These are phyloP conservation scores for Calephelis nemesis DNA, from an alignment of 1,140 invertebrate species.

Conservation along the genomic window DNA sequence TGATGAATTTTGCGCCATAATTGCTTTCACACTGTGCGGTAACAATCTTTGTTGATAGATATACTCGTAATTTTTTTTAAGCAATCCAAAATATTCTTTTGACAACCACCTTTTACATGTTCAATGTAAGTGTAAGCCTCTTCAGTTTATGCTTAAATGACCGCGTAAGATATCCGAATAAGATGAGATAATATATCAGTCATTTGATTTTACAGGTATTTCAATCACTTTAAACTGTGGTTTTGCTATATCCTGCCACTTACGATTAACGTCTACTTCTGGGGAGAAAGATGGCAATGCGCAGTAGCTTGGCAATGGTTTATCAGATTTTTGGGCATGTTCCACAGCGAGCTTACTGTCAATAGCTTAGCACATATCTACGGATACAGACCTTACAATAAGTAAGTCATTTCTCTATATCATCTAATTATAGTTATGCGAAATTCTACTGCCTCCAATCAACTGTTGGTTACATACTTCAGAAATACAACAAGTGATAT, in stretches of 20 bases:
- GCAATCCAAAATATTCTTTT: not conserved
- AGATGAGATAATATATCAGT: too few species aligned
- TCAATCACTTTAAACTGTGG: conserved; percentile 84
- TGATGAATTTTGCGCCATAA: too few species aligned
- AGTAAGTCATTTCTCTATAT: conserved; percentile 38
- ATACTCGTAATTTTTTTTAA: too few species aligned
- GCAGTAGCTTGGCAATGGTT: conserved; percentile 71
- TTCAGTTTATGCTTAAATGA: too few species aligned
- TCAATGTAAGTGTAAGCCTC: not conserved
- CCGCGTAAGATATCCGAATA: too few species aligned
- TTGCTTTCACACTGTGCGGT: too few species aligned
- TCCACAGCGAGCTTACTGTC: conserved; percentile 68
- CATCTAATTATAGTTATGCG: not conserved
- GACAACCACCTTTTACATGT: not conserved
- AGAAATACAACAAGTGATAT: too few species aligned
- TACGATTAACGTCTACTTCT: conserved; percentile 85
- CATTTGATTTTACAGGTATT: conserved; percentile 80
- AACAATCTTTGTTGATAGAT: too few species aligned
- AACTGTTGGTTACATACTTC: not conserved
- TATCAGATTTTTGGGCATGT: conserved; percentile 59
- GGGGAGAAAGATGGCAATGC: conserved; percentile 84
- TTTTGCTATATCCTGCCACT: conserved; percentile 90
- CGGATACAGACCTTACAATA: conserved; percentile 70
- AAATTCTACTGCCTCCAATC: not conserved
- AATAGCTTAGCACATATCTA: conserved; percentile 67